These are phyloP conservation scores for Synergus umbraculus DNA, from an alignment of 2,888 invertebrate genomes.

Conservation along the genomic window DNA sequence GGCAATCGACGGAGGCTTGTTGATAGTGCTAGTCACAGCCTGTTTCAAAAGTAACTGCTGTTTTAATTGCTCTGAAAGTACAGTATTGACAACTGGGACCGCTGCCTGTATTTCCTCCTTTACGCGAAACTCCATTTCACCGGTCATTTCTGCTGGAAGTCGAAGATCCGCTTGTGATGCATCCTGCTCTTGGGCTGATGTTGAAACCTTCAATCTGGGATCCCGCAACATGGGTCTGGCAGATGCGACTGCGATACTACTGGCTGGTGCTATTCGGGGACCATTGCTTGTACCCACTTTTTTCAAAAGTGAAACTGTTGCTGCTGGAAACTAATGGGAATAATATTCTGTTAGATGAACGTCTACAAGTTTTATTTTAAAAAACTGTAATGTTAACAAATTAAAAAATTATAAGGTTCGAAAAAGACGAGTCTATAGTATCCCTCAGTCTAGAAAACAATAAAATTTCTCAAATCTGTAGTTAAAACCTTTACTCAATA, in stretches of 20 bases:
- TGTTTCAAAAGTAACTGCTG: constrained; percentile 73
- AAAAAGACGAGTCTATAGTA: no score
- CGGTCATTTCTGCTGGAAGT: constrained; percentile 58
- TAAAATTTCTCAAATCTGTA: no score
- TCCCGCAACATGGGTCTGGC: constrained; percentile 75
- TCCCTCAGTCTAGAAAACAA: no score
- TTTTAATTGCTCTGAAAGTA: constrained; percentile 74
- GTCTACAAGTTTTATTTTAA: not conserved
- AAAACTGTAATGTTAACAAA: constrained; percentile 7
- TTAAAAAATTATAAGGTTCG: not conserved
- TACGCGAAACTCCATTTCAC: constrained; percentile 40
- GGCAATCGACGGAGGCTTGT: constrained; percentile 68
- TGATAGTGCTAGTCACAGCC: constrained; percentile 70
- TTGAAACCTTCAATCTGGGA: constrained; percentile 69
- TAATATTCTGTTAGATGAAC: constrained; percentile 34
- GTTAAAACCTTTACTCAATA: no score
- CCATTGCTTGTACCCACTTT: constrained; percentile 67
- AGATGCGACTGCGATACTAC: constrained; percentile 78
- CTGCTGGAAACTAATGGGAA: constrained; percentile 67
- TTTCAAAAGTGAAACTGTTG: constrained; percentile 70
- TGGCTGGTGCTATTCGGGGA: constrained; percentile 80
- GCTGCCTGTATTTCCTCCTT: constrained; percentile 33
- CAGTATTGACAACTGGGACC: constrained; percentile 67
- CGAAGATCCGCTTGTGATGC: constrained; percentile 63
- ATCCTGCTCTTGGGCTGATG: constrained; percentile 32